These are phyloP conservation scores for Eilema sororculum DNA, from an alignment of 2,888 invertebrate species.

Conservation along the genomic window DNA sequence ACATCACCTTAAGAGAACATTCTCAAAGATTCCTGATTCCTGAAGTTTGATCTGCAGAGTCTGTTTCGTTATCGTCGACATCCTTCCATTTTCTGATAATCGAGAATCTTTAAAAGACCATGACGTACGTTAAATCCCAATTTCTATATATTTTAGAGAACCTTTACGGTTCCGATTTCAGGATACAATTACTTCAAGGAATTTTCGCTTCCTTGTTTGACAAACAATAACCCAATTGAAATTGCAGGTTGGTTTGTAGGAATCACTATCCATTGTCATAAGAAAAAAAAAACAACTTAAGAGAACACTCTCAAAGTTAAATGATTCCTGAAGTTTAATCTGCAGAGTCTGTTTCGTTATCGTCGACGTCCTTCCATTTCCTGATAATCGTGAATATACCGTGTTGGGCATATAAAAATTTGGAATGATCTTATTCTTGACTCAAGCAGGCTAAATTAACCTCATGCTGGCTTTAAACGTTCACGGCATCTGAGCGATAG, in stretches of 20 bases:
- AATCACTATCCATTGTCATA: background rate
- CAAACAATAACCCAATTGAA: background rate
- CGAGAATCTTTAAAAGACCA: too few relatives aligned
- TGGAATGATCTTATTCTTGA: background rate
- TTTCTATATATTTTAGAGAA: too few relatives aligned
- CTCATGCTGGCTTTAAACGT: background rate
- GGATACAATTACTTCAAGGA: background rate
- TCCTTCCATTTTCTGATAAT: background rate
- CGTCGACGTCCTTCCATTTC: background rate
- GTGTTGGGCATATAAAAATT: background rate
- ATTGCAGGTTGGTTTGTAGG: constrained; percentile 13
- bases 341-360: constrained; percentile 9
- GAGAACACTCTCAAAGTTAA: background rate
- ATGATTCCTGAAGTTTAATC: constrained; percentile 3
- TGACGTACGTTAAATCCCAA: too few relatives aligned
- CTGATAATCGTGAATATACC: background rate
- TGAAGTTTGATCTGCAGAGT: constrained; percentile 5
- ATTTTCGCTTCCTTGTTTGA: background rate
- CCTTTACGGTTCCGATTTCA: too few relatives aligned
- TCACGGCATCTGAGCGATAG: background rate
- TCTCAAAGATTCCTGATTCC: constrained; percentile 4
- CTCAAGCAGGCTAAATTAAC: background rate
- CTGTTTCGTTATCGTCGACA: background rate
- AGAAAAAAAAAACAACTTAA: background rate
- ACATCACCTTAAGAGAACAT: background rate